A percentile compares a stretch with the other conserved stretches of the same genome.
Conservation (phyloP, 2,888 invertebrate species). For the Cheiracanthium punctorium region DNA sequence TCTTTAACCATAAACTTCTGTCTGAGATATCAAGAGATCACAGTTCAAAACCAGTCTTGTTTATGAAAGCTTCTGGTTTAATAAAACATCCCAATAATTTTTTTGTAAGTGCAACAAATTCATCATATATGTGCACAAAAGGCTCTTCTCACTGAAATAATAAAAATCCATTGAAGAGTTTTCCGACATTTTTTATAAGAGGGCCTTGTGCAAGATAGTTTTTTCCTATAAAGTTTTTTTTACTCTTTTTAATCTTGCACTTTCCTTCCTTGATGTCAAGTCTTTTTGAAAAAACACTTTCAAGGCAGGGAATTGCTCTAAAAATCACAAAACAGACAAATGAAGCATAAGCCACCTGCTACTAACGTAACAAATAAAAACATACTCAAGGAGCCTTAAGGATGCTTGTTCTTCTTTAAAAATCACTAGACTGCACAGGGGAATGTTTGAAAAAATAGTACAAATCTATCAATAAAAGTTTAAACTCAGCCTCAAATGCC, state of each 20-base stretch:
- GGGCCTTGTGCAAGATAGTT: not conserved
- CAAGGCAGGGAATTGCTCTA: not conserved
- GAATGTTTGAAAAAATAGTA: not conserved
- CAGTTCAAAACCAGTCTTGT: no score
- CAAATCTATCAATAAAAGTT: no score
- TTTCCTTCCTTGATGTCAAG: no score
- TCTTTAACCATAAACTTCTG: no score
- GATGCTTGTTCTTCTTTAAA: not conserved
- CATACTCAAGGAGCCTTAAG: no score
- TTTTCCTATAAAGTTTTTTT: not conserved
- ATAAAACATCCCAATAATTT: no score
- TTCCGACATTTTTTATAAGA: not conserved
- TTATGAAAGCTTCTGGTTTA: no score
- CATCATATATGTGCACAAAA: not conserved
- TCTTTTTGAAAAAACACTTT: not conserved
- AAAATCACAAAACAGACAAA: not conserved
- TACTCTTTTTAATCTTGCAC: no score
- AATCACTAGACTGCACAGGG: not conserved
- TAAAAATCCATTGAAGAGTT: not conserved
- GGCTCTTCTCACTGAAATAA: slow-evolving; percentile 7
- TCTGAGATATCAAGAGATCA: not conserved
- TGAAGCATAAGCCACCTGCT: not conserved
- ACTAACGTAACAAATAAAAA: no score
- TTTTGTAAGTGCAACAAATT: no score
- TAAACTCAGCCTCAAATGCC: no score